Base-by-base conservation (phyloP, 1,140 invertebrate species). In the Dendrolimus kikuchii region DNA sequence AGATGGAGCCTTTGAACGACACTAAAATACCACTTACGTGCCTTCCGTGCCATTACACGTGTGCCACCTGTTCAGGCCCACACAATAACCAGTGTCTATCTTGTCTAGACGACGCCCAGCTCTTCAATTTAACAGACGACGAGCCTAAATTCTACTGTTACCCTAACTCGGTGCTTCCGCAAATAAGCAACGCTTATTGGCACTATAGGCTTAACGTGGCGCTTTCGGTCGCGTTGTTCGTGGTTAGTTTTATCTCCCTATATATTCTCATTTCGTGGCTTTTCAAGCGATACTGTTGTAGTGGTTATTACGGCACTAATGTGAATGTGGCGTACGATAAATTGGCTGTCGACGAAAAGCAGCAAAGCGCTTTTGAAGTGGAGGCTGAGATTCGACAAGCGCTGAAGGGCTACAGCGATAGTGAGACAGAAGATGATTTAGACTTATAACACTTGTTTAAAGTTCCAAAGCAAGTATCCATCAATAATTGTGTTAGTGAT, bases 371-470 rank as follows among this genome's bases (percentile, higher is more conserved):
- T n/a, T 46, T 77, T n/a, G 81, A 84, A 45, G 68, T 86, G 10
- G 78, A 86, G 58, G 69, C 82, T 52, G 83, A 85, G 53, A 83
- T 86, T 50, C 73, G 76, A n/a, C 74, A 81, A 49, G 83, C 81
- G 51, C 64, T 83, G 39, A 73, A 75, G 38, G 73, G 74, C 56
- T 73, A 60, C 7, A 86, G 75, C 39, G 80, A 83, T 37, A 80
- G 72, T 57, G 83, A 86, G 51, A 78, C 78, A 2, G 83, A 86
- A 5, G 78, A 83, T 36, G 78, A 86, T 58, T 66, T 81, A 53
- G 59, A 76, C 62, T 74, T 81, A 77, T 83, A 81, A 74, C 72
- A 51, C 39, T 51, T 75, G 51, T 52, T 73, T 23, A 45, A 66
- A 47, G 55, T 81, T 77, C 62, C 66, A 59, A 53, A 51, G 54